Percentiles rank a stretch among this genome's conserved stretches.
phyloP scores from a whole-genome alignment of 2,888 invertebrate species.

The Apoda limacodes region DNA sequence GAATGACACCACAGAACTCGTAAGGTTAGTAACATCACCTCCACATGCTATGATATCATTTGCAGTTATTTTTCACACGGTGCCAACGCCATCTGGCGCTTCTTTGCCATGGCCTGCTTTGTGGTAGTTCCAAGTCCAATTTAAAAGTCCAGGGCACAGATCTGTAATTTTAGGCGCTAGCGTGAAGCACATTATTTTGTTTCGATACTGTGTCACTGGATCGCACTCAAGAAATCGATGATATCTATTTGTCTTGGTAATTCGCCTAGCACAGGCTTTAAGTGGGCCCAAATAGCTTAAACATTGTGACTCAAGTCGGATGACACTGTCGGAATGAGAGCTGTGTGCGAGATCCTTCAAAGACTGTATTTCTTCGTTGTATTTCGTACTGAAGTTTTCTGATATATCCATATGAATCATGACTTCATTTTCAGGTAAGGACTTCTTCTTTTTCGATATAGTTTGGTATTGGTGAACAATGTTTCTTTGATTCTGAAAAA shows the following conservation, averaged over 20 bases:
- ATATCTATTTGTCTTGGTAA: slow-evolving; percentile 14
- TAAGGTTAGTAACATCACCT: slow-evolving; percentile 4
- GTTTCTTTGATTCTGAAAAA: no score
- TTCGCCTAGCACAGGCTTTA: slow-evolving; percentile 25
- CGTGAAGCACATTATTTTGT: slow-evolving; percentile 34
- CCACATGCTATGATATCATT: slow-evolving; percentile 2
- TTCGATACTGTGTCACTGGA: slow-evolving; percentile 23
- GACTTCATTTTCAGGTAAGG: no score
- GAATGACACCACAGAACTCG: slow-evolving; percentile 4
- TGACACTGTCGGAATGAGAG: slow-evolving; percentile 32
- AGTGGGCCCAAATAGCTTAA: slow-evolving; percentile 33
- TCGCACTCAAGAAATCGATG: slow-evolving; percentile 32
- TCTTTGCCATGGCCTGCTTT: slow-evolving; percentile 34
- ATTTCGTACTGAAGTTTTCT: no score
- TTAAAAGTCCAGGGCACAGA: no score
- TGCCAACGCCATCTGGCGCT: slow-evolving; percentile 29
- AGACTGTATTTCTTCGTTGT: slow-evolving; percentile 30
- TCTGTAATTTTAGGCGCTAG: slow-evolving; percentile 19
- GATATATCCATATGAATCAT: no score
- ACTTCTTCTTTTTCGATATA: slow-evolving; percentile 13
- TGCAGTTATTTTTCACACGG: no score
- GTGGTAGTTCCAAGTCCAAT: slow-evolving; percentile 28
- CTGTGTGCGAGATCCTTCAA: slow-evolving; percentile 29
- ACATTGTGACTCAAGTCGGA: slow-evolving; percentile 28
- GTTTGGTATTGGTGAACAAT: slow-evolving; percentile 15